These are phyloP conservation scores for Apodemia zela DNA, from an alignment of 2,888 invertebrate genomes.

Conservation along the genomic window DNA sequence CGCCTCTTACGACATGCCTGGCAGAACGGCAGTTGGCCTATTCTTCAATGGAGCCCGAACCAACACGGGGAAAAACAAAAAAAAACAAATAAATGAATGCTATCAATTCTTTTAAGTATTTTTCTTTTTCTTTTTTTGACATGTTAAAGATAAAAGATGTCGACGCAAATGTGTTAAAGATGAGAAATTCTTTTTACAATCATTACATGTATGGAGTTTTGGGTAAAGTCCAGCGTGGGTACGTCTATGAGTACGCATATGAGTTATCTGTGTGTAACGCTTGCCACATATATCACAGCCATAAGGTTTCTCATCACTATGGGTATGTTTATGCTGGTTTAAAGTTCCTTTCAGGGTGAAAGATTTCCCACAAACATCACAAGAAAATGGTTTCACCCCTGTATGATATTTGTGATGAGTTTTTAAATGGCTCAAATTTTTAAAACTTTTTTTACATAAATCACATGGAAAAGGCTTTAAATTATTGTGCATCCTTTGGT, in stretches of 20 bases:
- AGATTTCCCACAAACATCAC: slow-evolving; percentile 5
- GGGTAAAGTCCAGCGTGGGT: not conserved
- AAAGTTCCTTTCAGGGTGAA: slow-evolving; percentile 11
- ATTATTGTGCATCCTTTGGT: slow-evolving; percentile 1
- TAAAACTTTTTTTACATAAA: slow-evolving; percentile 1
- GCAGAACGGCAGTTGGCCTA: no score
- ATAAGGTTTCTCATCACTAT: not conserved
- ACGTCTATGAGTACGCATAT: slow-evolving; percentile 12
- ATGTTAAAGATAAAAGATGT: slow-evolving; percentile 1
- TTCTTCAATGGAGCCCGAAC: no score
- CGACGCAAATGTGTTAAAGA: slow-evolving; percentile 1
- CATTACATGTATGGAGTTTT: not conserved
- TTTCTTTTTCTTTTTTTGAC: slow-evolving; percentile 20
- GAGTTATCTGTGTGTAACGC: slow-evolving; percentile 3
- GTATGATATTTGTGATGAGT: not conserved
- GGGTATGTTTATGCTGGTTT: slow-evolving; percentile 3
- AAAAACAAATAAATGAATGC: no score
- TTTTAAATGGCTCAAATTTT: not conserved
- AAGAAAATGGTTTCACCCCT: slow-evolving; percentile 8
- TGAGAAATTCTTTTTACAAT: not conserved
- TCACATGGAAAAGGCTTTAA: slow-evolving; percentile 7
- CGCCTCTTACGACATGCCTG: no score
- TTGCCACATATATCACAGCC: slow-evolving; percentile 11
- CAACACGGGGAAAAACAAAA: no score
- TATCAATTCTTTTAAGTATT: slow-evolving; percentile 1